A percentile compares a stretch with the other conserved stretches of the same genome.
Evolutionary conservation across 2,888 invertebrate genomes (phyloP).

Genomic region (Plagodis dolabraria): DNA sequence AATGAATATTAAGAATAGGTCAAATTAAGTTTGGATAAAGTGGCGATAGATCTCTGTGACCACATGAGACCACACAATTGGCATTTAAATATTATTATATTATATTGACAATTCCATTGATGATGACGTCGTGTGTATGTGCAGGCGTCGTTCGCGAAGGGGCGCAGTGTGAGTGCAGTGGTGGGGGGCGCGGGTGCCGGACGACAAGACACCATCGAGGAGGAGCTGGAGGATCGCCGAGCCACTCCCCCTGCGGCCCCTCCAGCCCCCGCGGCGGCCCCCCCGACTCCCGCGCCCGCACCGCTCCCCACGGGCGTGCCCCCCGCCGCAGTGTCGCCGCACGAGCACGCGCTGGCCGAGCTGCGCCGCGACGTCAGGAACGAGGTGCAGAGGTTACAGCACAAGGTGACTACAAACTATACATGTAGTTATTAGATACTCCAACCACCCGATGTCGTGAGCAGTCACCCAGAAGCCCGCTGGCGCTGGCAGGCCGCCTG

Average conservation of each 20-base stretch:
- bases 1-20: too few species aligned
- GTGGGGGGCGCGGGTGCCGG: constrained; percentile 75
- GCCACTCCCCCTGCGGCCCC: constrained; percentile 37
- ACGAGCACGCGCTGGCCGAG: constrained; percentile 84
- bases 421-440: too few species aligned
- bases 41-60: too few species aligned
- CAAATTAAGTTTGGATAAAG: too few species aligned
- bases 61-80: too few species aligned
- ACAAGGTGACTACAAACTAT: too few species aligned
- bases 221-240: constrained; percentile 85
- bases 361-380: constrained; percentile 70
- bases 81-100: background rate
- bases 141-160: constrained; percentile 68
- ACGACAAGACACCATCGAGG: constrained; percentile 92
- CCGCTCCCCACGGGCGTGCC: constrained; percentile 49
- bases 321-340: constrained; percentile 53
- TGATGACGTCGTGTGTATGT: background rate
- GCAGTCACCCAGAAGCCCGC: background rate
- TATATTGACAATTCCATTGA: background rate
- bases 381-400: constrained; percentile 75
- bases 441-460: background rate
- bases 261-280: constrained; percentile 22
- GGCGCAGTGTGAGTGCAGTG: constrained; percentile 69
- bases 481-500: background rate
- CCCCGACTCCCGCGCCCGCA: constrained; percentile 47